Evolutionary conservation across 2,113 vertebrate genomes (phyloP).

Genomic region (Laticauda laticaudata): DNA sequence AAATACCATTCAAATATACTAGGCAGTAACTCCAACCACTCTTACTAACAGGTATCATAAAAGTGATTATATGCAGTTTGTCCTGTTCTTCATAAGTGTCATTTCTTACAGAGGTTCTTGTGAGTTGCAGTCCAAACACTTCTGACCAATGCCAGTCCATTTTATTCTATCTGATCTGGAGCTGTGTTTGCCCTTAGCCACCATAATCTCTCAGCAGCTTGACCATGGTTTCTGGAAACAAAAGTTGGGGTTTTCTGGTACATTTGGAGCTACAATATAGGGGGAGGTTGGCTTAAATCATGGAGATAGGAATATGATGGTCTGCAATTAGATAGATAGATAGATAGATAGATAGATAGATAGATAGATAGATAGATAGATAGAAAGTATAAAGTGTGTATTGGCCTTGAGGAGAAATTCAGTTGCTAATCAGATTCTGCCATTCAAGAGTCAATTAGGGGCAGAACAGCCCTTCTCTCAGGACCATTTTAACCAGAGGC

Average conservation of each 20-base stretch:
- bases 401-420: background rate
- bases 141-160: background rate
- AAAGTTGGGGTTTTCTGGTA: background rate
- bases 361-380: no score
- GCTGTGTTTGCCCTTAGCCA: background rate
- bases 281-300: background rate
- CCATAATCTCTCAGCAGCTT: background rate
- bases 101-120: background rate
- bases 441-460: background rate
- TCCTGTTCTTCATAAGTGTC: background rate
- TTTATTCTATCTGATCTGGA: background rate
- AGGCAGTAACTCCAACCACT: background rate
- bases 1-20: background rate
- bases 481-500: background rate
- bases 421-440: background rate
- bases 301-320: background rate
- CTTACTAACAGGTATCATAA: background rate
- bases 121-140: background rate
- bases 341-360: rapidly evolving
- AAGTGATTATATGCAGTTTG: background rate
- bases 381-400: no score
- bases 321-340: background rate
- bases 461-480: no score
- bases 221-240: background rate
- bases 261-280: background rate